These are phyloP conservation scores for Bradysia coprophila DNA, from an alignment of 1,140 invertebrate genomes.

Conservation along the genomic window DNA sequence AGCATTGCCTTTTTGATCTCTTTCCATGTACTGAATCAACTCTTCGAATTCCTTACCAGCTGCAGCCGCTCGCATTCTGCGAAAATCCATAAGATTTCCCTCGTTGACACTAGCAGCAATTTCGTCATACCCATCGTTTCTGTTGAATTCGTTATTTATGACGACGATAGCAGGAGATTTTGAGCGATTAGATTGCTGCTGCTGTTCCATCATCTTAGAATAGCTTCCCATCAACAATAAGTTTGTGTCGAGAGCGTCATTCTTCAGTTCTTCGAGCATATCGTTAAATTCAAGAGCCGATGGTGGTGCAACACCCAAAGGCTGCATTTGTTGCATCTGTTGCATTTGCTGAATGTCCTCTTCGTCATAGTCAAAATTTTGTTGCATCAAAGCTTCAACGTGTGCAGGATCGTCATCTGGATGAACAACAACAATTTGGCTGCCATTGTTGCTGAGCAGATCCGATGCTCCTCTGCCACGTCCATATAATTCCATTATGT, in stretches of 20 bases:
- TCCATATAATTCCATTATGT: constrained; percentile 62
- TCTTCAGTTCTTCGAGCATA: constrained; percentile 6
- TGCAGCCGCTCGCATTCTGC: too few species aligned
- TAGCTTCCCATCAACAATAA: background rate
- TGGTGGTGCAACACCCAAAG: constrained; percentile 5
- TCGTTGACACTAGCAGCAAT: constrained; percentile 1
- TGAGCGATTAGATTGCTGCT: background rate
- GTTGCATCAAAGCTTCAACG: constrained; percentile 3
- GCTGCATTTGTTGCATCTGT: background rate
- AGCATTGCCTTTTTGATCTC: constrained; percentile 20
- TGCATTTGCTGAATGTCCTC: background rate
- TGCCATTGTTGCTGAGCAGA: too few species aligned
- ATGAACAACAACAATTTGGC: background rate
- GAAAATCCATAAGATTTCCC: background rate
- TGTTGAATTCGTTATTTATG: background rate
- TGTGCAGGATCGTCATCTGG: background rate
- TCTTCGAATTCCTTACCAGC: background rate
- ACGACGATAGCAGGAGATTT: background rate
- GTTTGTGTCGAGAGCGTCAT: constrained; percentile 4
- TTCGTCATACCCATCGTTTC: background rate
- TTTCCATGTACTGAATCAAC: background rate
- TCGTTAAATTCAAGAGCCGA: constrained; percentile 7
- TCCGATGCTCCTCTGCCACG: too few species aligned
- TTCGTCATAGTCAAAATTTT: constrained; percentile 7
- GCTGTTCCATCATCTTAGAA: background rate